phyloP scores from a whole-genome alignment of 2,888 invertebrate species.

The Drosophila mimica region DNA sequence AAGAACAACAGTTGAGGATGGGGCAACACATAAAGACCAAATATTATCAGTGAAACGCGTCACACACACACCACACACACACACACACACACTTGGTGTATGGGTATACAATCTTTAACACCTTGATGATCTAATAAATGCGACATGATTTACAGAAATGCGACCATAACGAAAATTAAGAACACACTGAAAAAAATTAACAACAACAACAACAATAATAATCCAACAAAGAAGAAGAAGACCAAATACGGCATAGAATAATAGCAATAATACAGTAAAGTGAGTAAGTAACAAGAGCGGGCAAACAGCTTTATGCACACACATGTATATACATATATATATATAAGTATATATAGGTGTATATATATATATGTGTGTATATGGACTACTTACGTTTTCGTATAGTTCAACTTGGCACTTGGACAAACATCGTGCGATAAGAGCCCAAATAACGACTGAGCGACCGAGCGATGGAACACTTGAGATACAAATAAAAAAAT shows the following conservation, averaged over 20 bases:
- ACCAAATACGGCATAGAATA: conserved; percentile 12
- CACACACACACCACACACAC: conserved; percentile 23
- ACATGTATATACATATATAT: conserved; percentile 12
- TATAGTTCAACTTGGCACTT: conserved; percentile 76
- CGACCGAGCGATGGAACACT: conserved; percentile 49
- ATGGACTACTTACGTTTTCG: conserved; percentile 48
- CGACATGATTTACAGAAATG: conserved; percentile 77
- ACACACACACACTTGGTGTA: not conserved
- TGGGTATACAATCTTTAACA: conserved; percentile 73
- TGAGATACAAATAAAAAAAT: conserved; percentile 75
- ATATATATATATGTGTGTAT: not conserved
- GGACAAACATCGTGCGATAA: conserved; percentile 77
- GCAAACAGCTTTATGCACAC: conserved; percentile 31
- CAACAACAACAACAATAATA: conserved; percentile 19
- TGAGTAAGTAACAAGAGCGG: conserved; percentile 43
- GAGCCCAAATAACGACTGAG: conserved; percentile 52
- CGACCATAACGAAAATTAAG: conserved; percentile 55
- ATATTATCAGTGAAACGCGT: conserved; percentile 75
- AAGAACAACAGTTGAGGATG: conserved; percentile 43
- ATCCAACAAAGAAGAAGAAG: not conserved
- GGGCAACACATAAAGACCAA: conserved; percentile 43
- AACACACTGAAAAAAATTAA: conserved; percentile 36
- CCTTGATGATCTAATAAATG: conserved; percentile 80
- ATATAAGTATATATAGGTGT: not conserved
- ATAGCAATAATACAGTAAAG: conserved; percentile 18